Base-by-base conservation (phyloP, 2,797 vertebrate species). In the Pelodytes ibericus region DNA sequence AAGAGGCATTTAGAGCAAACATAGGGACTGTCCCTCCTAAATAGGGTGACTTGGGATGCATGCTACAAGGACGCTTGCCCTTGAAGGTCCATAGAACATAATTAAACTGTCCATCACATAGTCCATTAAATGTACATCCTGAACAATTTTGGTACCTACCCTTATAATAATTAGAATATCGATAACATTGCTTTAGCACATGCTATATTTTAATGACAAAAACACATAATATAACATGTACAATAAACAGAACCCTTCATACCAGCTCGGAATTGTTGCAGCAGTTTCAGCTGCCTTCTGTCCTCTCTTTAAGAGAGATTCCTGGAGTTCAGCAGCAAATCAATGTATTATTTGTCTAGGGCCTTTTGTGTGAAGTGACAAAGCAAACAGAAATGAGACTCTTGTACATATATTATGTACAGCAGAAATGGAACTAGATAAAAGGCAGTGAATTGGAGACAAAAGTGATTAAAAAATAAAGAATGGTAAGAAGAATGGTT, bases 331-430 rank as follows among this genome's bases (percentile, higher is more conserved):
- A 10, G 30, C 64, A 49, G 64, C 44, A 67, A 51, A 67, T 67
- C 64, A 51, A 67, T 67, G 1, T 31, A 67, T 58, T 47, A 67
- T 74, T 74, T 74, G 51, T 66, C 67, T 65, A 58, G 36, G 29
- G 33, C 25, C 26, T 67, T 74, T 65, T 63, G 49, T 39, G 15
- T 44, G 25, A 39, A 44, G 61, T 65, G 36, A 30, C 71, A 74
- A 67, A 67, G 41, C 25, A 49, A 67, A 67, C 15, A 67, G 64
- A 49, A 25, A 29, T 58, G 39, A 58, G 33, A 15, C 33, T 59
- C 13, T 51, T 41, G 39, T 60, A 74, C 56, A 75, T 75, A 65
- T 44, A 67, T 68, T 75, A 67, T 75, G 53, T 75, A 60, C 72
- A 60, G 36, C 18, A 60, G 26, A 22, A 75, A 75, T 29, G 27